Conservation (phyloP, 2,888 invertebrate genomes). For the Andrena bucephala region DNA sequence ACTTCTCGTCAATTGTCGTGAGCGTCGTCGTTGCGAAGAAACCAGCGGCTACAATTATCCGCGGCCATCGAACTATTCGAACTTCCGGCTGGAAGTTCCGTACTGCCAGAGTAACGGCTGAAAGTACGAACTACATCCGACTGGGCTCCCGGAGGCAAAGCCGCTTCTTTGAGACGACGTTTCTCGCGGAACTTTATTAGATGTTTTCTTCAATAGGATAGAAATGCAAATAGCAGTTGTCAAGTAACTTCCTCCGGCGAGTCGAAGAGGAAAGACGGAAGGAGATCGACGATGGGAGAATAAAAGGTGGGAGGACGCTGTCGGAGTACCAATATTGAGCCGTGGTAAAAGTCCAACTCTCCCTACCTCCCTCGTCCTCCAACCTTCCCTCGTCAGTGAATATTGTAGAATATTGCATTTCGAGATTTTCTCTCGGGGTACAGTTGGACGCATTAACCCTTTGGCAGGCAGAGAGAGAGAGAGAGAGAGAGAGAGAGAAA, state of each 20-base stretch:
- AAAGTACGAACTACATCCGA: slow-evolving; percentile 60
- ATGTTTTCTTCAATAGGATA: slow-evolving; percentile 82
- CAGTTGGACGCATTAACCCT: slow-evolving; percentile 74
- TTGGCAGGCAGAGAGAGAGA: slow-evolving; percentile 48
- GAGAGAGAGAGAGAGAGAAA: too few species aligned
- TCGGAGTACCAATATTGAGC: slow-evolving; percentile 80
- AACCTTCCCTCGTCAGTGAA: slow-evolving; percentile 69
- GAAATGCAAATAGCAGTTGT: slow-evolving; percentile 83
- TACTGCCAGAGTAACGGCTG: slow-evolving; percentile 53
- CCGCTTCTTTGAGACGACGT: slow-evolving; percentile 65
- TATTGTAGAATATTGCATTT: slow-evolving; percentile 78
- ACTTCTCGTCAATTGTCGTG: neutral
- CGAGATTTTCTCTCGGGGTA: slow-evolving; percentile 68
- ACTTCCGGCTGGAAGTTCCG: slow-evolving; percentile 46
- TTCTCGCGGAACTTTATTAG: slow-evolving; percentile 79
- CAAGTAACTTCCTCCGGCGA: slow-evolving; percentile 76
- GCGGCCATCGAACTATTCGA: slow-evolving; percentile 66
- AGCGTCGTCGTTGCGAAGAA: neutral
- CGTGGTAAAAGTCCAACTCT: slow-evolving; percentile 77
- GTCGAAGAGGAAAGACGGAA: slow-evolving; percentile 57
- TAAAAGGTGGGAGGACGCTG: slow-evolving; percentile 69
- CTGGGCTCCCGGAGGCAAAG: slow-evolving; percentile 39
- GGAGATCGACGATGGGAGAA: slow-evolving; percentile 65
- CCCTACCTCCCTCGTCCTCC: slow-evolving; percentile 44
- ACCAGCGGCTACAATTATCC: slow-evolving; percentile 18